Percentiles rank a stretch among this genome's conserved stretches.
Conservation (phyloP, 2,888 invertebrate species). For the Acanthosepion pharaonis region DNA sequence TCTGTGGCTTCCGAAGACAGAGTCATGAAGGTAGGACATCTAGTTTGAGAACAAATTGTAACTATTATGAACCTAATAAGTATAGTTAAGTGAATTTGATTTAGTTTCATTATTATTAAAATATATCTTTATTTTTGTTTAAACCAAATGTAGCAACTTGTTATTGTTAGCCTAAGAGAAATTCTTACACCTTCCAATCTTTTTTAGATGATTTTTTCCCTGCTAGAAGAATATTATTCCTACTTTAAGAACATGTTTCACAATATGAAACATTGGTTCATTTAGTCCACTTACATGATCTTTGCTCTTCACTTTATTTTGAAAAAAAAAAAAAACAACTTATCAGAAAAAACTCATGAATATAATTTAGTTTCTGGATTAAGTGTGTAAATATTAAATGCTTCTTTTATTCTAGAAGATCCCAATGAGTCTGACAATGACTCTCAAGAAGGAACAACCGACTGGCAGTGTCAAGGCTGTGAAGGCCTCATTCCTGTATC, state of each 20-base stretch:
- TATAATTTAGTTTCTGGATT: background rate
- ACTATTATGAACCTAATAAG: background rate
- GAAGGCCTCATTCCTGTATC: background rate
- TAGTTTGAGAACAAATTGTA: background rate
- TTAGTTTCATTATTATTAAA: background rate
- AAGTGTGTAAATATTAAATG: background rate
- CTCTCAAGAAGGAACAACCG: background rate
- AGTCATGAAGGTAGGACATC: background rate
- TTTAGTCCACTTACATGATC: background rate
- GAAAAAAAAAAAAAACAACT: background rate
- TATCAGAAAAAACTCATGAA: background rate
- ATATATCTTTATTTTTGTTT: background rate
- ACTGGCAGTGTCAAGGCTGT: background rate
- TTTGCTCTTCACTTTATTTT: background rate
- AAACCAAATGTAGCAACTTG: background rate
- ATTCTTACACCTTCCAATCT: background rate
- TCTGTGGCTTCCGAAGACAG: background rate
- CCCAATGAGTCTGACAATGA: background rate
- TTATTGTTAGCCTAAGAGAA: background rate
- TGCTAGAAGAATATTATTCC: background rate
- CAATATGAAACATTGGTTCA: background rate
- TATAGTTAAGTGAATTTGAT: background rate
- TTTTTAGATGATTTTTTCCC: background rate
- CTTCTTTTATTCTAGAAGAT: constrained; percentile 2
- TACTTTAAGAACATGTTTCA: background rate